Conservation (phyloP, 2,888 invertebrate species). For the Tanypteryx hageni region DNA sequence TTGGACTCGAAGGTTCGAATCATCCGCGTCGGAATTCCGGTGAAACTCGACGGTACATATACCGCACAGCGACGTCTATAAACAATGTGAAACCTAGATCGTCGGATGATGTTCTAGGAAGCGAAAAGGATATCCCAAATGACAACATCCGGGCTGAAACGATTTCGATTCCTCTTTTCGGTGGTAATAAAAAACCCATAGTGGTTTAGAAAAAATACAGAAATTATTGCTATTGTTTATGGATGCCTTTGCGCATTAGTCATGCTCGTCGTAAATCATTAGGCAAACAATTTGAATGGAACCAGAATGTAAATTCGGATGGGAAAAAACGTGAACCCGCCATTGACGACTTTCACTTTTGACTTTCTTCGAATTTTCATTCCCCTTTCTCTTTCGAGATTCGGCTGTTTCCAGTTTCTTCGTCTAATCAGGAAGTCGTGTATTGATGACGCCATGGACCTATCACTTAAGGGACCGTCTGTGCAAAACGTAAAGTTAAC, state of each 20-base stretch:
- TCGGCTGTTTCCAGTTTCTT: background rate
- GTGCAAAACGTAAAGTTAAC: too few relatives aligned
- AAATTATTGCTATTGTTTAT: too few relatives aligned
- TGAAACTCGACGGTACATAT: background rate
- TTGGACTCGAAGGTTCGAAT: background rate
- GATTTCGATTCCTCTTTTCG: too few relatives aligned
- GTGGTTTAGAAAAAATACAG: too few relatives aligned
- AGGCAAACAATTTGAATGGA: background rate
- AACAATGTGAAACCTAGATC: background rate
- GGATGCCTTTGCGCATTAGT: background rate
- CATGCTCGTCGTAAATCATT: background rate
- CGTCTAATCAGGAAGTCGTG: too few relatives aligned
- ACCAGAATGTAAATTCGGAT: background rate
- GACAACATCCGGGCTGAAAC: too few relatives aligned
- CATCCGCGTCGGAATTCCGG: background rate
- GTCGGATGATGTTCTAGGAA: background rate
- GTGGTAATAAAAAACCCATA: too few relatives aligned
- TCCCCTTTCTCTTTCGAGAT: conserved; percentile 55
- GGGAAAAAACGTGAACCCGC: background rate
- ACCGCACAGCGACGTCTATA: background rate
- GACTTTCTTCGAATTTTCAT: conserved; percentile 30
- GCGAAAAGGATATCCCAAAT: background rate
- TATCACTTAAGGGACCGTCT: too few relatives aligned
- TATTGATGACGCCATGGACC: too few relatives aligned
- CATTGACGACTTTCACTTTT: conserved; percentile 30